Percentiles rank a stretch among this genome's conserved stretches.
Conservation (phyloP, 2,888 invertebrate species). For the Diarsia rubi region DNA sequence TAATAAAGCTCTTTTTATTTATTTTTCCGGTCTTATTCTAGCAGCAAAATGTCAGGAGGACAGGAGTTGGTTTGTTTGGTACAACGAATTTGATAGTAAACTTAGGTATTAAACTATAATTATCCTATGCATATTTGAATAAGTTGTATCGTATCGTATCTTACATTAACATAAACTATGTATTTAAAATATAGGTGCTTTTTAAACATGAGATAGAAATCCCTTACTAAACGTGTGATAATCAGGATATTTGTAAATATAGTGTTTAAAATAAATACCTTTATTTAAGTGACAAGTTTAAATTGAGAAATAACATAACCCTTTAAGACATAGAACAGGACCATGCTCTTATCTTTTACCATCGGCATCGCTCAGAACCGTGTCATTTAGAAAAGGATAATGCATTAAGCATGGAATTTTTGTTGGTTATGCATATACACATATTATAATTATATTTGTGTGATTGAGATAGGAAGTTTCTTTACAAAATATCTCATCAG, state of each 20-base stretch:
- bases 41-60: background rate
- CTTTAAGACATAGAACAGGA: too few species aligned
- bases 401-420: too few species aligned
- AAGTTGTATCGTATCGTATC: background rate
- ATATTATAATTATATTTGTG: too few species aligned
- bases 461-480: background rate
- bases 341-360: too few species aligned
- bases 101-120: background rate
- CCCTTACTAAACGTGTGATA: background rate
- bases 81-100: background rate
- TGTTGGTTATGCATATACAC: too few species aligned
- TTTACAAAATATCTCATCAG: conserved; percentile 7
- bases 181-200: conserved; percentile 2
- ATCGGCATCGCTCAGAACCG: too few species aligned
- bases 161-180: background rate
- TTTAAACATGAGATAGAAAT: background rate
- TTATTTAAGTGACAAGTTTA: background rate
- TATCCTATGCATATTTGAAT: background rate
- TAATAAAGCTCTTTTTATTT: background rate
- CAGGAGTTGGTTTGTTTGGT: background rate
- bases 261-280: conserved; percentile 15
- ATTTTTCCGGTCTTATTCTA: background rate
- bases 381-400: too few species aligned
- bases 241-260: conserved; percentile 9
- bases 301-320: background rate